These are phyloP conservation scores for Abrostola triplasia DNA, from an alignment of 2,888 invertebrate genomes.

Conservation along the genomic window DNA sequence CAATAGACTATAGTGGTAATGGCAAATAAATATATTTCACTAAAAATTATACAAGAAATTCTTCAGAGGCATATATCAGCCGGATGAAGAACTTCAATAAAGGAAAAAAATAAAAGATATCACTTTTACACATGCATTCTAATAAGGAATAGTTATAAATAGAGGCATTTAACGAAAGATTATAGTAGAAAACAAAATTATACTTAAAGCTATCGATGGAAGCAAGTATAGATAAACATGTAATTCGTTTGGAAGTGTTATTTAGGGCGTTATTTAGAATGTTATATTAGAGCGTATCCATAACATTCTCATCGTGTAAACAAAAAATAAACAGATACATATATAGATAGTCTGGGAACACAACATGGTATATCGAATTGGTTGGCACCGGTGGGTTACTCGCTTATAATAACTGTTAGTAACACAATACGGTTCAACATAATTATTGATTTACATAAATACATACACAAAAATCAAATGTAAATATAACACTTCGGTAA, in stretches of 20 bases:
- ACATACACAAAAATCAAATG: constrained; percentile 83
- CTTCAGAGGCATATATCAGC: constrained; percentile 60
- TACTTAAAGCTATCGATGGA: constrained; percentile 81
- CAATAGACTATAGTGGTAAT: constrained; percentile 86
- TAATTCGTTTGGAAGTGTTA: constrained; percentile 50
- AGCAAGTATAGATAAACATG: constrained; percentile 73
- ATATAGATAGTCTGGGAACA: constrained; percentile 54
- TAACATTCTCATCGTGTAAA: constrained; percentile 80
- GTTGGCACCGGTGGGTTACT: constrained; percentile 82
- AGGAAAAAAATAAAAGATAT: constrained; percentile 64
- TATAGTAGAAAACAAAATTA: constrained; percentile 63
- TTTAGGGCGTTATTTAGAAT: constrained; percentile 58
- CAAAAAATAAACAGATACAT: constrained; percentile 47
- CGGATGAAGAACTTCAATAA: constrained; percentile 69
- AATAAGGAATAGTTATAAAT: constrained; percentile 74
- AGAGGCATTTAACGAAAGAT: constrained; percentile 72
- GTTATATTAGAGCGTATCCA: constrained; percentile 76
- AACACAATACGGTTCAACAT: constrained; percentile 77
- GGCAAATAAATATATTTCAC: constrained; percentile 80
- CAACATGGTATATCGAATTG: constrained; percentile 51
- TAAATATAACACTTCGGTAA: constrained; percentile 81
- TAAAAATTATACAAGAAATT: constrained; percentile 71
- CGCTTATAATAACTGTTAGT: constrained; percentile 71
- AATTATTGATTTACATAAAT: constrained; percentile 67
- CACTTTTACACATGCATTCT: constrained; percentile 82